Evolutionary conservation across 1,140 invertebrate genomes (phyloP).

Genomic region (Aplysia californica): DNA sequence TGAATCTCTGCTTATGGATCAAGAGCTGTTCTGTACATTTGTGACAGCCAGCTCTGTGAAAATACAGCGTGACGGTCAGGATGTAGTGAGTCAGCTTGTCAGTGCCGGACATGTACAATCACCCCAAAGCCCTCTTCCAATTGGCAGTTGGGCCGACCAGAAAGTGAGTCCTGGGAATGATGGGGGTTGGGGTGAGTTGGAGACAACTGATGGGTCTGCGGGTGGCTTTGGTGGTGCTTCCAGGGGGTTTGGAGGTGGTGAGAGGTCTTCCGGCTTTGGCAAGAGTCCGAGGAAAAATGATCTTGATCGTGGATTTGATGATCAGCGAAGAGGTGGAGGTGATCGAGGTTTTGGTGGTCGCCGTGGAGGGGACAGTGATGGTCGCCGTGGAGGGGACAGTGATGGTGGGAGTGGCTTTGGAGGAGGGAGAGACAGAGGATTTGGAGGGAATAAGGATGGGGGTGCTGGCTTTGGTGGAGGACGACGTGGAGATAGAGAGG

Average conservation of each 20-base stretch:
- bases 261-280: background rate
- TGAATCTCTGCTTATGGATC: constrained; percentile 27
- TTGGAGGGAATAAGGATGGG: constrained; percentile 65
- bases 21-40: constrained; percentile 31
- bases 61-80: background rate
- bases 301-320: background rate
- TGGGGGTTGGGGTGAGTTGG: background rate
- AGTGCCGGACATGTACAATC: constrained; percentile 35
- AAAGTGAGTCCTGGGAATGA: background rate
- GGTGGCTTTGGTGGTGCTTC: background rate
- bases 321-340: background rate
- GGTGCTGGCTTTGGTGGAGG: constrained; percentile 32
- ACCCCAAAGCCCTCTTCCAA: too few species aligned
- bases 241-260: background rate
- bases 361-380: background rate
- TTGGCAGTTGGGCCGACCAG: background rate
- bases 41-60: constrained; percentile 10
- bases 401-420: background rate
- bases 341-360: background rate
- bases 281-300: background rate
- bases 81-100: constrained; percentile 3
- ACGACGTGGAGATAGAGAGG: background rate
- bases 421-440: constrained; percentile 52
- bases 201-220: too few species aligned
- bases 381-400: background rate